A percentile compares a stretch with the other conserved stretches of the same genome.
phyloP scores from a whole-genome alignment of 2,888 invertebrate species.

The Hirtodrosophila histrioides region DNA sequence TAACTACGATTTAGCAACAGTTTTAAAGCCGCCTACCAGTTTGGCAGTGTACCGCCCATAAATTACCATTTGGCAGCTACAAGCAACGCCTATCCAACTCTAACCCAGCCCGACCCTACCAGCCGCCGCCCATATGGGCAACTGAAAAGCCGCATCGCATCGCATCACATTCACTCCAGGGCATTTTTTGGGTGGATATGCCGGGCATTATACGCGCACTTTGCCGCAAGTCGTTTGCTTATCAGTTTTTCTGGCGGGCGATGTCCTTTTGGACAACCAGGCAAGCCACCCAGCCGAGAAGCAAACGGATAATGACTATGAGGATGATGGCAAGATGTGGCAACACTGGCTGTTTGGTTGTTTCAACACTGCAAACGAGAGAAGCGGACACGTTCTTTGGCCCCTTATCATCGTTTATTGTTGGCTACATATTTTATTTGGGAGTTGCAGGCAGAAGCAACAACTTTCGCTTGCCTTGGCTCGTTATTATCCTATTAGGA shows the following conservation, averaged over 20 bases:
- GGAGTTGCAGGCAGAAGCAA: conserved; percentile 68
- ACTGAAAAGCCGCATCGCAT: conserved; percentile 27
- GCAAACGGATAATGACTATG: conserved; percentile 38
- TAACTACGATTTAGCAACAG: conserved; percentile 60
- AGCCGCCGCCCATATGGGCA: conserved; percentile 40
- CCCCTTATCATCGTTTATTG: conserved; percentile 78
- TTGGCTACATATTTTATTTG: conserved; percentile 70
- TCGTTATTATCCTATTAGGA: conserved; percentile 80
- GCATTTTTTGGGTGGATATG: conserved; percentile 28
- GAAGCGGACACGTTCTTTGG: conserved; percentile 68
- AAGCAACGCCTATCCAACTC: conserved; percentile 46
- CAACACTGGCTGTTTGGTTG: conserved; percentile 2
- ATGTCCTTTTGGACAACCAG: conserved; percentile 41
- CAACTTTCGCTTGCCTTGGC: conserved; percentile 70
- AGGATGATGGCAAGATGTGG: conserved; percentile 12
- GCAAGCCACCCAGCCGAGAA: conserved; percentile 21
- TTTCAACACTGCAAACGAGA: conserved; percentile 8
- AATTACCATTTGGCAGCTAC: conserved; percentile 75
- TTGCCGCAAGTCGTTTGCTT: conserved; percentile 81
- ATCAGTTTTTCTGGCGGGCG: conserved; percentile 66
- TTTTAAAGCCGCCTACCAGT: conserved; percentile 73
- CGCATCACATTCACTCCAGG: conserved; percentile 28
- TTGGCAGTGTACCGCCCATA: conserved; percentile 69
- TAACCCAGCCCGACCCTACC: conserved; percentile 9
- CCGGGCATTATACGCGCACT: conserved; percentile 63